phyloP scores from a whole-genome alignment of 2,113 vertebrate species.

The Fulica atra region DNA sequence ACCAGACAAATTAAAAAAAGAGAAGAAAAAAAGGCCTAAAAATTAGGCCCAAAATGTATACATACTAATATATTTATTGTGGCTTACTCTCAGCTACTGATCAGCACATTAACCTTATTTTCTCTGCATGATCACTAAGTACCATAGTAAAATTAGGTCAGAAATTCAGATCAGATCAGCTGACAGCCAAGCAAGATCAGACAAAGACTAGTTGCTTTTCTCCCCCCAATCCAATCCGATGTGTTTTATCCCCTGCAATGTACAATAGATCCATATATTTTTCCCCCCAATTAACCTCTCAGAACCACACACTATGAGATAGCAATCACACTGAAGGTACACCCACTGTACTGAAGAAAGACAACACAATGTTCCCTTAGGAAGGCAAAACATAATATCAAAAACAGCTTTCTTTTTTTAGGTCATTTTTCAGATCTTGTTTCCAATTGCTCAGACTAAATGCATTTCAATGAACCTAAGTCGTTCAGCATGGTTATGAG shows the following conservation, averaged over 20 bases:
- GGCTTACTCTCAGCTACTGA: conserved; percentile 45
- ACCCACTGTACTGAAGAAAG: neutral
- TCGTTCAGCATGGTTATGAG: neutral
- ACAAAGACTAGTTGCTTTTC: conserved; percentile 31
- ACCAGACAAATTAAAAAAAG: neutral
- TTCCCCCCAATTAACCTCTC: conserved; percentile 37
- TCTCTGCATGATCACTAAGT: conserved; percentile 47
- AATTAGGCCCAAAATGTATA: neutral
- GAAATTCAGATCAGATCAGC: conserved; percentile 76
- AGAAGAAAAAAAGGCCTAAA: neutral
- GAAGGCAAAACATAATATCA: neutral
- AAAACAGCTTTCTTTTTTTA: neutral
- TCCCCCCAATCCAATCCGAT: neutral
- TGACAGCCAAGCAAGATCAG: conserved; percentile 58
- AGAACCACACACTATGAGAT: neutral
- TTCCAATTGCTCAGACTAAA: neutral
- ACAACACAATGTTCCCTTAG: neutral
- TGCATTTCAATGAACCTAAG: conserved; percentile 17
- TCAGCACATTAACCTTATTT: conserved; percentile 77
- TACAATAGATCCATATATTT: neutral
- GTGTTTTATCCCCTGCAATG: neutral
- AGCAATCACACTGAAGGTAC: neutral
- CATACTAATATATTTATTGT: conserved; percentile 14
- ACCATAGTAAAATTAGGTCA: conserved; percentile 78
- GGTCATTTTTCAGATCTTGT: neutral